A percentile compares a stretch with the other conserved stretches of the same genome.
Conservation (phyloP, 2,888 invertebrate genomes). For the Netelia virgata region DNA sequence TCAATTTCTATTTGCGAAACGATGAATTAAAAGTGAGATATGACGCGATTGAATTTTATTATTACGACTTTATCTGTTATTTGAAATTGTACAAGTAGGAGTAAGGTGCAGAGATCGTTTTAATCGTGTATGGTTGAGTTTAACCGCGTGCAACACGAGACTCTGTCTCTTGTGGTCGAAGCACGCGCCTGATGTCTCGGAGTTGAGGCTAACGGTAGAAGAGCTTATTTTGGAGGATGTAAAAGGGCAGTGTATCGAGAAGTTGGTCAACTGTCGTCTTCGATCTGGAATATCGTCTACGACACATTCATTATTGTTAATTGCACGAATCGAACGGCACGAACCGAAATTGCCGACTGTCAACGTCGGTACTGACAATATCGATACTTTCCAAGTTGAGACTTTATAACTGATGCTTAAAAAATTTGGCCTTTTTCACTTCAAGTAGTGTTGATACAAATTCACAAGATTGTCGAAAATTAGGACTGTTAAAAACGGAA, state of each 20-base stretch:
- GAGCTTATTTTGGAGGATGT: neutral
- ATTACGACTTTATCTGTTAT: neutral
- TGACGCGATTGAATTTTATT: neutral
- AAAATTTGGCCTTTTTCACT: too few relatives aligned
- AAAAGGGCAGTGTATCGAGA: neutral
- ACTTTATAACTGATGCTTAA: too few relatives aligned
- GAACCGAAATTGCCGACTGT: too few relatives aligned
- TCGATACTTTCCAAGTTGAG: too few relatives aligned
- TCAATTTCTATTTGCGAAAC: too few relatives aligned
- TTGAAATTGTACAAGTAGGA: neutral
- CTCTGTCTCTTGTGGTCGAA: conserved; percentile 10
- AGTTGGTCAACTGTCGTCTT: neutral
- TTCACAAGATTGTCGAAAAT: too few relatives aligned
- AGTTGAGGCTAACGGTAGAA: neutral
- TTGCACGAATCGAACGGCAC: too few relatives aligned
- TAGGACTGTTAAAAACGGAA: too few relatives aligned
- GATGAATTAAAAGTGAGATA: neutral
- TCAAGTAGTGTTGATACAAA: too few relatives aligned
- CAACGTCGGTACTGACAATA: too few relatives aligned
- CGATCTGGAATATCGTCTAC: neutral
- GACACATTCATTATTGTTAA: too few relatives aligned
- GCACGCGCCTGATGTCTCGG: conserved; percentile 14
- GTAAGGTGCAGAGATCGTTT: neutral
- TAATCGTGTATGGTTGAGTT: conserved; percentile 30
- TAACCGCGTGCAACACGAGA: conserved; percentile 16